Evolutionary conservation across 1,140 invertebrate species (phyloP).

Genomic region (Apocrypta bakeri): DNA sequence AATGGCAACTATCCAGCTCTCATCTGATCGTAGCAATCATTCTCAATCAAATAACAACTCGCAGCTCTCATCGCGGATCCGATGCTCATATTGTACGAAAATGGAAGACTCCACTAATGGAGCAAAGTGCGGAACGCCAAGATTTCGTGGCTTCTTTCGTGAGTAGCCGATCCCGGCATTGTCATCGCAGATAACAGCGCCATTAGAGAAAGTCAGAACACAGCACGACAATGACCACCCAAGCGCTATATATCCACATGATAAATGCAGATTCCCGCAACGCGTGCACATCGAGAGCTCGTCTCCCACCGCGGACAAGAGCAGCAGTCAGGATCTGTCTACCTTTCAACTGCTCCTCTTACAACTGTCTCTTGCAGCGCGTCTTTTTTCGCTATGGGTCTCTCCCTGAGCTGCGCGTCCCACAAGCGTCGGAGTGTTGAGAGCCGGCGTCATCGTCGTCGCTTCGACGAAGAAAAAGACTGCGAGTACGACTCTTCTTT

Average conservation of each 20-base stretch:
- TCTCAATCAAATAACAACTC: too few relatives aligned
- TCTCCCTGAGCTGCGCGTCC: background rate
- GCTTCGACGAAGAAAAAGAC: slow-evolving; percentile 3
- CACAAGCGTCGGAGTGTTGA: background rate
- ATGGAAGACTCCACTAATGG: slow-evolving; percentile 21
- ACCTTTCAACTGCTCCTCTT: slow-evolving; percentile 40
- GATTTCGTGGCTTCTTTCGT: slow-evolving; percentile 51
- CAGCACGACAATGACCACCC: slow-evolving; percentile 60
- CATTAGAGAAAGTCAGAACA: slow-evolving; percentile 19
- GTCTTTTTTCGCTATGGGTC: slow-evolving; percentile 16
- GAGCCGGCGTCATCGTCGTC: slow-evolving; percentile 25
- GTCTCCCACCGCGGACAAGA: slow-evolving; percentile 47
- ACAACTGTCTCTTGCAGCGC: too few relatives aligned
- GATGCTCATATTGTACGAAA: too few relatives aligned
- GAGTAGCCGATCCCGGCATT: slow-evolving; percentile 53
- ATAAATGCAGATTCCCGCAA: slow-evolving; percentile 59
- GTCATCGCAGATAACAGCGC: slow-evolving; percentile 60
- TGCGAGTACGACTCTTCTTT: slow-evolving; percentile 15
- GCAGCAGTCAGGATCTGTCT: slow-evolving; percentile 50
- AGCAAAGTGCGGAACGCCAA: slow-evolving; percentile 50
- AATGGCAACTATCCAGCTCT: background rate
- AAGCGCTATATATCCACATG: slow-evolving; percentile 57
- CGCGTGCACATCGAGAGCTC: slow-evolving; percentile 49
- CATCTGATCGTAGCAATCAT: too few relatives aligned
- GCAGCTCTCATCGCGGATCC: too few relatives aligned